phyloP scores from a whole-genome alignment of 2,888 invertebrate species.

The Machimus rusticus region DNA sequence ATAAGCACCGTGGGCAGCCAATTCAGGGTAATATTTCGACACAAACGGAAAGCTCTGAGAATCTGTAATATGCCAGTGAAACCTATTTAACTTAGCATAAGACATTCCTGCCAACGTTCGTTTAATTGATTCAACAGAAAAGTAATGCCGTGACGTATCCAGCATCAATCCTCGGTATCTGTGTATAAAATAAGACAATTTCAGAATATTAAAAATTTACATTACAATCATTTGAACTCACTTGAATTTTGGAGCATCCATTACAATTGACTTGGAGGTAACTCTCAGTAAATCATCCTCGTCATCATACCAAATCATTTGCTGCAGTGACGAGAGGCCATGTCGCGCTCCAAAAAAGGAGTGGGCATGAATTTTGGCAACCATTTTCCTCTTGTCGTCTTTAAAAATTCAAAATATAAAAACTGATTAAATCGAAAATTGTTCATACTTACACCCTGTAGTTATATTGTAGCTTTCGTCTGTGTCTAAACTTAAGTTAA shows the following conservation, averaged over 20 bases:
- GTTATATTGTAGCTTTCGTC: slow-evolving; percentile 79
- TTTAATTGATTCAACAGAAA: slow-evolving; percentile 75
- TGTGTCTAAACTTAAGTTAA: slow-evolving; percentile 70
- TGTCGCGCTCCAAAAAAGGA: slow-evolving; percentile 82
- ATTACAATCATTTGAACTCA: slow-evolving; percentile 35
- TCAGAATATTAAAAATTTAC: background rate
- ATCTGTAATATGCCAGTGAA: slow-evolving; percentile 93
- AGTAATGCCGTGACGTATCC: slow-evolving; percentile 91
- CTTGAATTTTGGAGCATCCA: slow-evolving; percentile 78
- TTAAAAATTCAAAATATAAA: background rate
- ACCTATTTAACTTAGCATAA: slow-evolving; percentile 86
- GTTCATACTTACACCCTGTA: slow-evolving; percentile 63
- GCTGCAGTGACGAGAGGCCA: slow-evolving; percentile 79
- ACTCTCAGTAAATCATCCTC: slow-evolving; percentile 70
- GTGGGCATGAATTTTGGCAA: slow-evolving; percentile 70
- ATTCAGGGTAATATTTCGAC: slow-evolving; percentile 76
- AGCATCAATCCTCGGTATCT: slow-evolving; percentile 85
- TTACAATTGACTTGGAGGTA: slow-evolving; percentile 71
- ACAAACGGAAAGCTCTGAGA: slow-evolving; percentile 92
- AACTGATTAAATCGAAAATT: background rate
- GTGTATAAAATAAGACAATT: background rate
- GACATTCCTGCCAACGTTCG: slow-evolving; percentile 88
- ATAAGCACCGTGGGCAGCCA: slow-evolving; percentile 86
- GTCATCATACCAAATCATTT: slow-evolving; percentile 82
- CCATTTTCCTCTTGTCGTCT: slow-evolving; percentile 62